phyloP scores from a whole-genome alignment of 2,888 invertebrate species.

The Petrolisthes manimaculis region DNA sequence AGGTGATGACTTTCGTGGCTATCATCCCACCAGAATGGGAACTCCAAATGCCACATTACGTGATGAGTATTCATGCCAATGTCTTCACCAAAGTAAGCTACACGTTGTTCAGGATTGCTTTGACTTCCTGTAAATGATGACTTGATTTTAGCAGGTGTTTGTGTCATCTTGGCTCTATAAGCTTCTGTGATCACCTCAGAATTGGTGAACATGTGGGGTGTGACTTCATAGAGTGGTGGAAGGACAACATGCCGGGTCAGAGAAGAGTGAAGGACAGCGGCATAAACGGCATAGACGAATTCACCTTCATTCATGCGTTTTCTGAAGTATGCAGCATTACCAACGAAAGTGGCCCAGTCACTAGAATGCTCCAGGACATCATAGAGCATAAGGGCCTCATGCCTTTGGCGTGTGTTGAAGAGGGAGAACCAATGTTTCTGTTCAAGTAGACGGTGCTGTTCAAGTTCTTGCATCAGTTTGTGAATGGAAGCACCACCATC shows the following conservation, averaged over 20 bases:
- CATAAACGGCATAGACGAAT: conserved; percentile 76
- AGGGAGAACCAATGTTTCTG: conserved; percentile 76
- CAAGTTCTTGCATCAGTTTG: conserved; percentile 39
- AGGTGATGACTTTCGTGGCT: conserved; percentile 31
- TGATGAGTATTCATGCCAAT: conserved; percentile 78
- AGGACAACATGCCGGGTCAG: conserved; percentile 73
- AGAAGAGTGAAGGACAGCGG: conserved; percentile 74
- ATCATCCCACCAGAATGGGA: conserved; percentile 64
- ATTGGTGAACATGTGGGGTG: conserved; percentile 77
- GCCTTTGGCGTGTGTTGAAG: conserved; percentile 74
- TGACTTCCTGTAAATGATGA: conserved; percentile 68
- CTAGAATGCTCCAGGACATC: conserved; percentile 66
- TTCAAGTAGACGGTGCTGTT: conserved; percentile 72
- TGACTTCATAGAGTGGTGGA: conserved; percentile 78
- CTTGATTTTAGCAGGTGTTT: conserved; percentile 67
- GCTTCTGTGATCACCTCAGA: conserved; percentile 75
- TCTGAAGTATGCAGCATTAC: conserved; percentile 72
- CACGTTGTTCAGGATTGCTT: conserved; percentile 74
- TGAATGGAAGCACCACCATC: conserved; percentile 42
- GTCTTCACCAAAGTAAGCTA: conserved; percentile 82
- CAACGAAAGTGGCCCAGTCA: conserved; percentile 66
- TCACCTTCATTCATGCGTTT: conserved; percentile 77
- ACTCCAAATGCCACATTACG: conserved; percentile 68
- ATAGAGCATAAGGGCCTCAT: conserved; percentile 67
- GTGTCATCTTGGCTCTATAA: conserved; percentile 67